Base-by-base conservation (phyloP, 1,140 invertebrate species). In the Ephestia elutella region DNA sequence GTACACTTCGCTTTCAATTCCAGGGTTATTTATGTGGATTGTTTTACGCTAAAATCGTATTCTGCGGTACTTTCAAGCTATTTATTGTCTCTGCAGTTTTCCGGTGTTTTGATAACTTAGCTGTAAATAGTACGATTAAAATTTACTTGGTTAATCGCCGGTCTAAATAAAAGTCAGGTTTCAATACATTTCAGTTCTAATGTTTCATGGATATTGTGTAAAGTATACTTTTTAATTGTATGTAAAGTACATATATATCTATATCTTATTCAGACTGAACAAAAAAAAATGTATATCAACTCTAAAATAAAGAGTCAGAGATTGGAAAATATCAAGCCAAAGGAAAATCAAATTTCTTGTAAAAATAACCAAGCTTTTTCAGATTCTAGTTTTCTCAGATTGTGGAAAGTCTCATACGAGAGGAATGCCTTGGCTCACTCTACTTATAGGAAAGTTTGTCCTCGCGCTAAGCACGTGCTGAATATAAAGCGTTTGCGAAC, bases 11-110 rank as follows among this genome's bases (percentile, higher is more conserved):
- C 59, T 65, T 68, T 62, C 59, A 59, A 60, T 61, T 59, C 58
- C 21, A 62, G 62, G 21, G 59, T 64, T 66, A 64, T 67, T 70
- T 67, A 70, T 57, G 59, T 54, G 53, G 60, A 61, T 66, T 64
- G 63, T 65, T 64, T 60, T 53, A 10, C 20, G 50, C 21, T 53
- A 53, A 53, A 53, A 53, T 53, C 20, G 19, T 53, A 25, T n/a
- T 15, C 38, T 44, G 38, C 38, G 38, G 38, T 44, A 17, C 38
- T 44, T 44, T 44, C 10, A 15, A 44, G 38, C 38, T 44, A 44
- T 44, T 44, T 44, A 44, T 44, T 15, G 38, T 17, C 2, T 15
- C 38, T 44, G 38, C 38, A 44, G 10, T 15, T 44, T 44, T 44
- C 3, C 3, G 15, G 38, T 44, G 13, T 4, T 28, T 28, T 28